Base-by-base conservation (phyloP, 2,797 vertebrate species). In the Pteropus rufus region DNA sequence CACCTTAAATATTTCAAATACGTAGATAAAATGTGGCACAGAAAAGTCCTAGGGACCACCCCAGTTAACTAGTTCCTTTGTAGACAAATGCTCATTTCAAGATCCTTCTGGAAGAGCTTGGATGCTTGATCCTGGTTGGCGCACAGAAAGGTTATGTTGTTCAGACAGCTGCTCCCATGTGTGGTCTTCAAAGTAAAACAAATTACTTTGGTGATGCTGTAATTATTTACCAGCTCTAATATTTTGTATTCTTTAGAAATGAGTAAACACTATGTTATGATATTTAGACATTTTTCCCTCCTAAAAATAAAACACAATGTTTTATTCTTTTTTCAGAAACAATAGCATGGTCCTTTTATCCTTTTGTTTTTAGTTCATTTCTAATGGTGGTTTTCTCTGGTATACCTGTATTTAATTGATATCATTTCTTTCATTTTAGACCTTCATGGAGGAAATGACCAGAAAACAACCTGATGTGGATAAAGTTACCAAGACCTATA, bases 371-470 rank as follows among this genome's bases (percentile, higher is more conserved):
- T 89, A 76, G n/a, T 60, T 84, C 92, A 0, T 91, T 96, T 90
- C 31, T 88, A 16, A 52, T 56, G 21, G 3, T 75, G 12, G 7
- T 69, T 94, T 72, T 65, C 91, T 97, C 81, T 87, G 60, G 36
- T 93, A 16, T 89, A 75, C 81, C 83, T 77, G 88, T 95, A 75
- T 97, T 96, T 96, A 97, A 76, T 65, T 94, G 46, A 34, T 29
- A 72, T 69, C 29, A 6, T 96, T 34, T 72, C n/a, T 94, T 95
- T 97, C 80, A 92, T 97, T 98, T 93, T 97, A 99, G 99, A 99
- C 97, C 0, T 99, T 99, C 97, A 99, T 99, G 99, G 99, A 99
- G 98, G 99, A 99, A 99, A 99, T 99, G 99, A 99, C 99, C 97
- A 99, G 99, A 98, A 99, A 99, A 98, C 99, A 99, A 96, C 99